phyloP scores from a whole-genome alignment of 2,797 vertebrate genomes.

The Menidia menidia region DNA sequence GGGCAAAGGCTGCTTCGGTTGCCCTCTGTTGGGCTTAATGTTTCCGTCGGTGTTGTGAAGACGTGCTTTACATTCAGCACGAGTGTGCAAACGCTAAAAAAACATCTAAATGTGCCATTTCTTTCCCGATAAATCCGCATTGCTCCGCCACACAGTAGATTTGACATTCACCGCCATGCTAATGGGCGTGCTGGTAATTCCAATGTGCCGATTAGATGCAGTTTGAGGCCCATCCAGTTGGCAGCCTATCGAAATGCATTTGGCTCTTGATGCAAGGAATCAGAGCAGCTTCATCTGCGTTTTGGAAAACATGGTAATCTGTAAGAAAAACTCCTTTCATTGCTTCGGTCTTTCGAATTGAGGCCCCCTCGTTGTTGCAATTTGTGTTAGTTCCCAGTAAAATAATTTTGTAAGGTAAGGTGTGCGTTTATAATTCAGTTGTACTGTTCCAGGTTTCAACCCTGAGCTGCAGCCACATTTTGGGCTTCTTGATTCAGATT shows the following conservation, averaged over 20 bases:
- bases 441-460: neutral
- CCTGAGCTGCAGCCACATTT: too few relatives aligned
- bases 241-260: conserved; percentile 18
- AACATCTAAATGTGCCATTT: conserved; percentile 10
- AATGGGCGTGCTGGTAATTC: conserved; percentile 17
- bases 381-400: conserved; percentile 36
- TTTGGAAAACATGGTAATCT: conserved; percentile 32
- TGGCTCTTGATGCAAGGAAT: conserved; percentile 15
- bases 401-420: conserved; percentile 22
- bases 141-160: conserved; percentile 21
- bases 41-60: conserved; percentile 30
- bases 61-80: conserved; percentile 36
- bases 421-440: neutral
- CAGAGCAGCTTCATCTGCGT: conserved; percentile 24
- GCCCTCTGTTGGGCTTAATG: conserved; percentile 23
- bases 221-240: conserved; percentile 10
- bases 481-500: too few relatives aligned
- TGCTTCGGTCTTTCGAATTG: conserved; percentile 27
- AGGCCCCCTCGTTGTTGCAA: conserved; percentile 32
- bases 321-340: conserved; percentile 41
- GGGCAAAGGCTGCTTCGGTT: conserved; percentile 25
- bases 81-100: conserved; percentile 34
- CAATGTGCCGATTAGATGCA: conserved; percentile 14
- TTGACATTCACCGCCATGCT: conserved; percentile 26
- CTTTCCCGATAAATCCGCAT: conserved; percentile 28